A percentile compares a stretch with the other conserved stretches of the same genome.
phyloP scores from a whole-genome alignment of 2,888 invertebrate genomes.

The Petrolisthes manimaculis region DNA sequence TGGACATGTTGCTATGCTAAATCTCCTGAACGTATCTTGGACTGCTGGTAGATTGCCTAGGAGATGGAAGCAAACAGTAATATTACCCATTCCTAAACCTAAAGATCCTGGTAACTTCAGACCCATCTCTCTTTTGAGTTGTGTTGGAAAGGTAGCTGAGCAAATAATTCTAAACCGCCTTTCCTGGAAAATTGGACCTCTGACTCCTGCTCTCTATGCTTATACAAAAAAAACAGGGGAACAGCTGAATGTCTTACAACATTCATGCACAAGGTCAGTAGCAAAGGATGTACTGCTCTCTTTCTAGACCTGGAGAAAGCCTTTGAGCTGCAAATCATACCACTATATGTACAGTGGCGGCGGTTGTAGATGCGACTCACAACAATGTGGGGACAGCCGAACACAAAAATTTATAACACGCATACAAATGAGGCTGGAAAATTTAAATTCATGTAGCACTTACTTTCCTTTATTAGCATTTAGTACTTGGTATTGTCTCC shows the following conservation, averaged over 20 bases:
- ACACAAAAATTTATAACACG: too few relatives aligned
- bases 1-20: too few relatives aligned
- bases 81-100: neutral
- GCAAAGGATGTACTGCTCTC: neutral
- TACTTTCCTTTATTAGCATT: too few relatives aligned
- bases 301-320: constrained; percentile 9
- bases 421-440: too few relatives aligned
- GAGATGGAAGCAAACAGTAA: neutral
- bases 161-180: neutral
- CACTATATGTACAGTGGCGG: too few relatives aligned
- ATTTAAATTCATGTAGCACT: too few relatives aligned
- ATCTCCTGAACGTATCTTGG: too few relatives aligned
- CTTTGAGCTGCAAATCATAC: neutral
- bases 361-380: too few relatives aligned
- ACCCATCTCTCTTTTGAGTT: neutral
- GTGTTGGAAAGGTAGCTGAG: neutral
- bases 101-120: neutral
- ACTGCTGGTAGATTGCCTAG: neutral
- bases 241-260: neutral
- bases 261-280: neutral
- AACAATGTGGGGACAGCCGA: too few relatives aligned
- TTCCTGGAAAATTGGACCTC: neutral
- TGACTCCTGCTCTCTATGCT: neutral
- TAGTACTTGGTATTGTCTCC: too few relatives aligned
- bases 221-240: neutral